Conservation (phyloP, 2,888 invertebrate genomes). For the Craniophora ligustri region DNA sequence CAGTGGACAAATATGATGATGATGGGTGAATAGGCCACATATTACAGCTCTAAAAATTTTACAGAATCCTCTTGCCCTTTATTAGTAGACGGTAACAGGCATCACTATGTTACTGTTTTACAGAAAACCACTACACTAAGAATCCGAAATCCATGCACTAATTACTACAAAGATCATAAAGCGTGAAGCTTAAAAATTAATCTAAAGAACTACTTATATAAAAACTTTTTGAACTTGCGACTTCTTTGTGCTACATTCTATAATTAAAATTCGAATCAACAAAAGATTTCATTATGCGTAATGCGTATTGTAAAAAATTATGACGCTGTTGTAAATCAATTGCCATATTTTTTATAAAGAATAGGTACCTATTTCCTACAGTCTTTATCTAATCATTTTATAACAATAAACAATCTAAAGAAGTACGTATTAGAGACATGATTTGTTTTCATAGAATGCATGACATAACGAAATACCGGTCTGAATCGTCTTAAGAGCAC, state of each 20-base stretch:
- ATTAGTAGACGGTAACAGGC: too few relatives aligned
- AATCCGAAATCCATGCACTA: too few relatives aligned
- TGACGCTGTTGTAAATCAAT: not conserved
- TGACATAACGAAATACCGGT: slow-evolving; percentile 17
- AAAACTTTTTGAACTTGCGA: not conserved
- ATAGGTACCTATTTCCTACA: not conserved
- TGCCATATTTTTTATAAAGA: not conserved
- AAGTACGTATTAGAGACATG: not conserved
- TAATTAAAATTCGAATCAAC: not conserved
- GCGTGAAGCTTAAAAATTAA: not conserved
- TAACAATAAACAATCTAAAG: not conserved
- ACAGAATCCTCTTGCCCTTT: too few relatives aligned
- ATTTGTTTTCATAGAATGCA: not conserved
- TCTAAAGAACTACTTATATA: not conserved
- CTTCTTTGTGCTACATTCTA: not conserved
- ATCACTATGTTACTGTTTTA: too few relatives aligned
- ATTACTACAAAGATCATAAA: not conserved
- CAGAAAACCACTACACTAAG: not conserved
- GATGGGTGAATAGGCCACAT: too few relatives aligned
- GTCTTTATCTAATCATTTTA: not conserved
- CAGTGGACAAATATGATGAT: too few relatives aligned
- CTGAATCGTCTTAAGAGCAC: not conserved
- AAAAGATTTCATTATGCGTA: too few relatives aligned
- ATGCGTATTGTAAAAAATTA: too few relatives aligned
- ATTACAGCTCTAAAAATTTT: too few relatives aligned